phyloP scores from a whole-genome alignment of 1,140 invertebrate species.

The Anadara kagoshimensis region DNA sequence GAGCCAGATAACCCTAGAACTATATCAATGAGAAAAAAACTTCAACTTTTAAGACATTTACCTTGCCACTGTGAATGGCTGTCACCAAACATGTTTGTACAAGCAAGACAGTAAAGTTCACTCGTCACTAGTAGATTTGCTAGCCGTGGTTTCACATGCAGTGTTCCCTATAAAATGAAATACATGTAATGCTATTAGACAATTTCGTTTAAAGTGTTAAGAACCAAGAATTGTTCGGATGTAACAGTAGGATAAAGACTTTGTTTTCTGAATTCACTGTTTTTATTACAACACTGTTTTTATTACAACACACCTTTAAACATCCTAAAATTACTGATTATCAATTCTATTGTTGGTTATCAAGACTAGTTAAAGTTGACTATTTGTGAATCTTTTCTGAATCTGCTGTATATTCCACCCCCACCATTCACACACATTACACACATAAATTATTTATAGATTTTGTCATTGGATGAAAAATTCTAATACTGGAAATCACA shows the following conservation, averaged over 20 bases:
- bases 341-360: too few relatives aligned
- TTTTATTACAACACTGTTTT: too few relatives aligned
- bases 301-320: too few relatives aligned
- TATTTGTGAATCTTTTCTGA: too few relatives aligned
- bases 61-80: slow-evolving; percentile 77
- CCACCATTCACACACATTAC: background rate
- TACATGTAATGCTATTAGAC: too few relatives aligned
- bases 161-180: slow-evolving; percentile 83
- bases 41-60: slow-evolving; percentile 12
- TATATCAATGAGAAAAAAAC: too few relatives aligned
- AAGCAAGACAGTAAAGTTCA: slow-evolving; percentile 95
- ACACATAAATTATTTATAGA: background rate
- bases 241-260: background rate
- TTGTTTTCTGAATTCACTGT: too few relatives aligned
- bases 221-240: background rate
- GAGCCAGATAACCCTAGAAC: too few relatives aligned
- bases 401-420: too few relatives aligned
- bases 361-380: too few relatives aligned
- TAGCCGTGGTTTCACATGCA: slow-evolving; percentile 94
- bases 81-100: slow-evolving; percentile 97
- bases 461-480: background rate
- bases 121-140: slow-evolving; percentile 93
- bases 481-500: background rate
- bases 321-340: too few relatives aligned
- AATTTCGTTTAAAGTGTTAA: background rate